Percentiles rank a stretch among this genome's conserved stretches.
Conservation (phyloP, 2,888 invertebrate species). For the Drosophila demipolita region DNA sequence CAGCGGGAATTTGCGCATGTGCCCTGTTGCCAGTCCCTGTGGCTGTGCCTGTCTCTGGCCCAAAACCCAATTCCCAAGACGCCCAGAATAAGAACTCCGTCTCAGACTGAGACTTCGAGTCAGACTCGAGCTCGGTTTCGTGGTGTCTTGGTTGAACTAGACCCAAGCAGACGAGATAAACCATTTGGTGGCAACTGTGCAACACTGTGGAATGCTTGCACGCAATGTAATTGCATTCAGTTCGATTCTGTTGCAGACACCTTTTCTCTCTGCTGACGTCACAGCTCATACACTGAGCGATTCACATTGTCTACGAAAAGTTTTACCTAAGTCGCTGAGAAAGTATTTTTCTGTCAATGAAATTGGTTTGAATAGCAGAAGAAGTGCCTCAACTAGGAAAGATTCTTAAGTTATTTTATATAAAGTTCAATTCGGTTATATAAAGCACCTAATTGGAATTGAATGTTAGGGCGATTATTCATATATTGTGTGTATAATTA, state of each 20-base stretch:
- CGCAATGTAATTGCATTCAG: constrained; percentile 68
- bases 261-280: constrained; percentile 40
- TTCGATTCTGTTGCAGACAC: constrained; percentile 41
- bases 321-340: neutral
- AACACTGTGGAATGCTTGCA: constrained; percentile 47
- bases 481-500: neutral
- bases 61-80: constrained; percentile 11
- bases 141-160: constrained; percentile 23
- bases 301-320: neutral
- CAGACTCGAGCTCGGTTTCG: constrained; percentile 10
- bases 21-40: constrained; percentile 8
- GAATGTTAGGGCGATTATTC: neutral
- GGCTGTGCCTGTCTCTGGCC: constrained; percentile 17
- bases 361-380: neutral
- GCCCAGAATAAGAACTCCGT: constrained; percentile 11
- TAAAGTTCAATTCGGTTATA: neutral
- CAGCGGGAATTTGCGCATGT: constrained; percentile 48
- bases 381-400: neutral
- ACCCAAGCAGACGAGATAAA: constrained; percentile 45
- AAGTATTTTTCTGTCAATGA: neutral
- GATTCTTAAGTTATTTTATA: neutral
- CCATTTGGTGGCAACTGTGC: constrained; percentile 35
- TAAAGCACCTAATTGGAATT: neutral
- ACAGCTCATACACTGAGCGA: constrained; percentile 38
- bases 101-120: constrained; percentile 2